Percentiles rank a stretch among this genome's conserved stretches.
Evolutionary conservation across 2,113 vertebrate genomes (phyloP).

Genomic region (Paramisgurnus dabryanus): DNA sequence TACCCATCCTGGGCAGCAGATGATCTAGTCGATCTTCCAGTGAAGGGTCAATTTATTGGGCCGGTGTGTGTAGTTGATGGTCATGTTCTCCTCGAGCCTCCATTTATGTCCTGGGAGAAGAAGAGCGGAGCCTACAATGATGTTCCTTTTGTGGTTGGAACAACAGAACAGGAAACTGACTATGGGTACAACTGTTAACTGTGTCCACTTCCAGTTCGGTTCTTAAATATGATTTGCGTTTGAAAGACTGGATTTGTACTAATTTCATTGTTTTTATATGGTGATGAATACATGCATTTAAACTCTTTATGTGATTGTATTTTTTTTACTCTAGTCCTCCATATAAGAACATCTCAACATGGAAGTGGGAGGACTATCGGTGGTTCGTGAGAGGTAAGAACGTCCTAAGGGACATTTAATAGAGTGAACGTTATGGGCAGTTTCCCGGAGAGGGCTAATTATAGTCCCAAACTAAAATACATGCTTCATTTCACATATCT

Average conservation of each 20-base stretch:
- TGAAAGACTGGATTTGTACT: too few species aligned
- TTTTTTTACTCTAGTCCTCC: slow-evolving; percentile 61
- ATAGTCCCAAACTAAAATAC: too few species aligned
- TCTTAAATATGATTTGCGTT: too few species aligned
- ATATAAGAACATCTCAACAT: slow-evolving; percentile 69
- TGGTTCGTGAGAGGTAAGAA: slow-evolving; percentile 76
- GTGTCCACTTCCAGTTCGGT: background rate
- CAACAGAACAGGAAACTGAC: slow-evolving; percentile 75
- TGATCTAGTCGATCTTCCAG: slow-evolving; percentile 66
- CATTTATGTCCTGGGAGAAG: slow-evolving; percentile 70
- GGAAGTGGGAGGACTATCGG: slow-evolving; percentile 73
- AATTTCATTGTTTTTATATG: too few species aligned
- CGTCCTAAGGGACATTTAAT: background rate
- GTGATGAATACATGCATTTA: too few species aligned
- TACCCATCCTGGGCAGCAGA: slow-evolving; percentile 73
- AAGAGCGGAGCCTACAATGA: slow-evolving; percentile 64
- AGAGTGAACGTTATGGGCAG: background rate
- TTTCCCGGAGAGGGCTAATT: too few species aligned
- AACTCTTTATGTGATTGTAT: background rate
- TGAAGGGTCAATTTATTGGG: slow-evolving; percentile 58
- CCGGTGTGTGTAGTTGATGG: slow-evolving; percentile 74
- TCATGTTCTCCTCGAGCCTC: slow-evolving; percentile 66
- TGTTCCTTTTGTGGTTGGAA: slow-evolving; percentile 74
- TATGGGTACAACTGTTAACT: slow-evolving; percentile 61
- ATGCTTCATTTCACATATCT: too few species aligned